Evolutionary conservation across 2,113 vertebrate genomes (phyloP).

Genomic region (Ginglymostoma cirratum): DNA sequence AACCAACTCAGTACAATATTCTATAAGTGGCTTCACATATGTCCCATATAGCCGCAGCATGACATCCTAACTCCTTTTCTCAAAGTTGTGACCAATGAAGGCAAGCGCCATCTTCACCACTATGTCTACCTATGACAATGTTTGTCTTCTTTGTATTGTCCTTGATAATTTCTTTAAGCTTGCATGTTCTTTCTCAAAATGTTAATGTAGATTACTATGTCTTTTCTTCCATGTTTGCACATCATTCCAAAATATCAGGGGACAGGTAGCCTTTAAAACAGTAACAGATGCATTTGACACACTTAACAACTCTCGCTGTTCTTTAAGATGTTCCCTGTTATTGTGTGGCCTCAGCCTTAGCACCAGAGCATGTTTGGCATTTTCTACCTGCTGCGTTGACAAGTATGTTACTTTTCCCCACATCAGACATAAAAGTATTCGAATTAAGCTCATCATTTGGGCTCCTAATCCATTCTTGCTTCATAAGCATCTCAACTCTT

Average conservation of each 20-base stretch:
- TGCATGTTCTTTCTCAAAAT: not conserved
- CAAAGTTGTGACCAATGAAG: too few species aligned
- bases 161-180: not conserved
- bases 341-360: not conserved
- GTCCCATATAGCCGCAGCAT: too few species aligned
- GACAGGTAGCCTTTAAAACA: constrained; percentile 3
- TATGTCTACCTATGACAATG: too few species aligned
- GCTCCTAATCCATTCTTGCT: not conserved
- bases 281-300: constrained; percentile 4
- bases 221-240: not conserved
- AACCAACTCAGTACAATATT: too few species aligned
- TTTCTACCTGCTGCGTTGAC: not conserved
- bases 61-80: too few species aligned
- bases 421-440: not conserved
- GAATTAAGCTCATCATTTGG: constrained; percentile 13
- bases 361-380: not conserved
- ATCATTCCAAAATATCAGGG: not conserved
- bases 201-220: not conserved
- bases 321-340: not conserved
- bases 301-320: not conserved
- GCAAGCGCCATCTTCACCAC: too few species aligned
- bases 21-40: too few species aligned
- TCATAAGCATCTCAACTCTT: not conserved
- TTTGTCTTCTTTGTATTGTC: not conserved
- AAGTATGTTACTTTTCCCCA: not conserved